Percentiles rank a stretch among this genome's conserved stretches.
Evolutionary conservation across 2,888 invertebrate genomes (phyloP).

Genomic region (Agriopis leucophaearia): DNA sequence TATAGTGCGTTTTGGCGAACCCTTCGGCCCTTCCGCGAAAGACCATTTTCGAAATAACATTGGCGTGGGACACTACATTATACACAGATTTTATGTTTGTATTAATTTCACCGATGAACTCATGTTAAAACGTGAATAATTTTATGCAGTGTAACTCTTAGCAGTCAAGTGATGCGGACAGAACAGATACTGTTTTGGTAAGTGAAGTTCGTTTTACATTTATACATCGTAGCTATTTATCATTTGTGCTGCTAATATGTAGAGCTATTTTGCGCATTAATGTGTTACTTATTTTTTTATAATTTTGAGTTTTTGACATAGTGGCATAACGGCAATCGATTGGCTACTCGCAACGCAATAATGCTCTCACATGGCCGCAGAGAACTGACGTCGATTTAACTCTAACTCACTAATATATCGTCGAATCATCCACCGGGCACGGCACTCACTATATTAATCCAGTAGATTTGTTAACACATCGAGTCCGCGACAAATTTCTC

Average conservation of each 20-base stretch:
- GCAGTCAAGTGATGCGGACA: constrained; percentile 45
- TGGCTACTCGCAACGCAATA: constrained; percentile 61
- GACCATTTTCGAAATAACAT: constrained; percentile 44
- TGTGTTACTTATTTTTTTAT: constrained; percentile 56
- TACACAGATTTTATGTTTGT: constrained; percentile 45
- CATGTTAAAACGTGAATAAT: constrained; percentile 48
- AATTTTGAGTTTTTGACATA: constrained; percentile 69
- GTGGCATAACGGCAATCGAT: constrained; percentile 77
- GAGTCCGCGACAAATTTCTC: not conserved
- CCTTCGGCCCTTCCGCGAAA: constrained; percentile 30
- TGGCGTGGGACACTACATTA: constrained; percentile 47
- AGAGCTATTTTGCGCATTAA: constrained; percentile 53
- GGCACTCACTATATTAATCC: constrained; percentile 11
- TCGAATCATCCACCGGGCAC: constrained; percentile 5
- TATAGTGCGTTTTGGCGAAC: not conserved
- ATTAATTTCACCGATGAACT: constrained; percentile 45
- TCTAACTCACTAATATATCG: constrained; percentile 12
- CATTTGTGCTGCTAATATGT: constrained; percentile 41
- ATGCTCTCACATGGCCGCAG: constrained; percentile 63
- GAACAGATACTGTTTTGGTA: constrained; percentile 31
- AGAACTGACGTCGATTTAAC: constrained; percentile 49
- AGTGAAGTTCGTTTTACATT: constrained; percentile 38
- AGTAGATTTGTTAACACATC: constrained; percentile 1
- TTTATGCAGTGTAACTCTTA: constrained; percentile 50
- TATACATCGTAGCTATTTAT: constrained; percentile 39